Evolutionary conservation across 1,140 invertebrate genomes (phyloP).

Genomic region (Ephestia elutella): DNA sequence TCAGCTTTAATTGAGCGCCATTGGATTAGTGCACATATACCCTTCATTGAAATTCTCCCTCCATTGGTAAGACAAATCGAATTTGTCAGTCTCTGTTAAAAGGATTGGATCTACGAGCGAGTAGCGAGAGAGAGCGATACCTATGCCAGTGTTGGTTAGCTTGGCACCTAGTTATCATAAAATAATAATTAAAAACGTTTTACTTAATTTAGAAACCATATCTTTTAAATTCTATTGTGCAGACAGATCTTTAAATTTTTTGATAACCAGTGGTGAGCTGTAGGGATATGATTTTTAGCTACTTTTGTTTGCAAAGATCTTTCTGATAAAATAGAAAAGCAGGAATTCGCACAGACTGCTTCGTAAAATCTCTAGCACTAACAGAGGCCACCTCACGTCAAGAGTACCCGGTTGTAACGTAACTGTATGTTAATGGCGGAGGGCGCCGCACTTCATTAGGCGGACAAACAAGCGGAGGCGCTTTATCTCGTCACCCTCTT

Average conservation of each 20-base stretch:
- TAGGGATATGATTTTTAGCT: too few relatives aligned
- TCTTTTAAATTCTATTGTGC: too few relatives aligned
- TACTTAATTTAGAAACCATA: too few relatives aligned
- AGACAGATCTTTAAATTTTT: too few relatives aligned
- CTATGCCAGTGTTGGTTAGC: too few relatives aligned
- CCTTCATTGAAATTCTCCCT: not conserved
- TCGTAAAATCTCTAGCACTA: not conserved
- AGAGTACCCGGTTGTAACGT: conserved; percentile 11
- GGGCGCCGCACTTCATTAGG: conserved; percentile 60
- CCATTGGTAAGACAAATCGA: not conserved
- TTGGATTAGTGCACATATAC: conserved; percentile 1
- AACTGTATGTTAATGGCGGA: conserved; percentile 47
- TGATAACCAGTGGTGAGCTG: too few relatives aligned
- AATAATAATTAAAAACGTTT: too few relatives aligned
- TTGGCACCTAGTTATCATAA: too few relatives aligned
- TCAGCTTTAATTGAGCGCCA: not conserved
- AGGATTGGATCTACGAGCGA: not conserved
- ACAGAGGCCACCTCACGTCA: conserved; percentile 5
- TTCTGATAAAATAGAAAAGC: too few relatives aligned
- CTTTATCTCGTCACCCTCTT: conserved; percentile 58
- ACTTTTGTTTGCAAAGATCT: too few relatives aligned
- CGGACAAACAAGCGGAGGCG: conserved; percentile 58
- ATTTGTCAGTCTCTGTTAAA: not conserved
- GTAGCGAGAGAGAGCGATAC: too few relatives aligned
- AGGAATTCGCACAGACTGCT: too few relatives aligned